phyloP scores from a whole-genome alignment of 2,113 vertebrate genomes.

The Romanogobio albipinnatus region DNA sequence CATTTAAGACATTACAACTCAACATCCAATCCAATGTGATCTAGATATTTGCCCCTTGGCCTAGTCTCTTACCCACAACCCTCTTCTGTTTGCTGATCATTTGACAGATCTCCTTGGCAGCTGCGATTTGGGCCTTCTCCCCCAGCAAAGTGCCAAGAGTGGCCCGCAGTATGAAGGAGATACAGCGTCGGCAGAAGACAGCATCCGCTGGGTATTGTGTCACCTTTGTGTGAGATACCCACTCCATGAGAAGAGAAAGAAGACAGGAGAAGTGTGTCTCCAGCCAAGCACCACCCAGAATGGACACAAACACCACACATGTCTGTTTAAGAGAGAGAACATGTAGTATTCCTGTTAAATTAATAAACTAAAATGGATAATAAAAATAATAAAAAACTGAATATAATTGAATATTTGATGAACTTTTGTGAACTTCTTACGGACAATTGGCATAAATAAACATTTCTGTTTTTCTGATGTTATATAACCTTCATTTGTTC shows the following conservation, averaged over 20 bases:
- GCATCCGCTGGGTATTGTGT: slow-evolving; percentile 80
- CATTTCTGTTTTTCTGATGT: background rate
- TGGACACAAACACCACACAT: slow-evolving; percentile 87
- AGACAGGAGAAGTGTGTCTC: slow-evolving; percentile 85
- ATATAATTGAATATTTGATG: background rate
- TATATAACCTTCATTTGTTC: background rate
- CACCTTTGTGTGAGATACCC: slow-evolving; percentile 82
- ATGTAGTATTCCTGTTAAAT: background rate
- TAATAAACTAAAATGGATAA: background rate
- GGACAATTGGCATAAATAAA: background rate
- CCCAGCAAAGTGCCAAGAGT: slow-evolving; percentile 86
- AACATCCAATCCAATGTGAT: background rate
- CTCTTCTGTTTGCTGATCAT: slow-evolving; percentile 82
- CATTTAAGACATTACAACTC: background rate
- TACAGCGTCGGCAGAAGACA: slow-evolving; percentile 78
- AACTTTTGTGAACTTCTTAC: background rate
- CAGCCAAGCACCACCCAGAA: slow-evolving; percentile 86
- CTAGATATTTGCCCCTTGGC: background rate
- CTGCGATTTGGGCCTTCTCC: slow-evolving; percentile 91
- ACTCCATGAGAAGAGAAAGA: slow-evolving; percentile 83
- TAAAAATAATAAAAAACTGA: background rate
- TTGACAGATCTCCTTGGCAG: slow-evolving; percentile 86
- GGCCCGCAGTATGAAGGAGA: slow-evolving; percentile 89
- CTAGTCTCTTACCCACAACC: slow-evolving; percentile 80
- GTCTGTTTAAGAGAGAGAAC: slow-evolving; percentile 77